These are phyloP conservation scores for Andrena praecox DNA, from an alignment of 2,888 invertebrate species.

Conservation along the genomic window DNA sequence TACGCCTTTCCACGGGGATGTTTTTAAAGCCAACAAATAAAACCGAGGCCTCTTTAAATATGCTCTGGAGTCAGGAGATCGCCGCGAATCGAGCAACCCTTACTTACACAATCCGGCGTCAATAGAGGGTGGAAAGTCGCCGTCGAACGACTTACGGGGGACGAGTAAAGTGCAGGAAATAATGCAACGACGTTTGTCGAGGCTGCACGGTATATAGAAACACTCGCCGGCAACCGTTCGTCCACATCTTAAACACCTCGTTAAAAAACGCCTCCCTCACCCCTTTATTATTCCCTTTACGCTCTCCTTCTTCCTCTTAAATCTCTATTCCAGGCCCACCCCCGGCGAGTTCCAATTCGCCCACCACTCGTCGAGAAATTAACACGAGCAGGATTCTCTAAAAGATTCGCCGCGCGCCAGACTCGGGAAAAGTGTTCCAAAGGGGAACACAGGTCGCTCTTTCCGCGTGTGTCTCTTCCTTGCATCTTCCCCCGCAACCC, in stretches of 20 bases:
- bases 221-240: background rate
- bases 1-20: conserved; percentile 51
- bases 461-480: background rate
- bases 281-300: too few species aligned
- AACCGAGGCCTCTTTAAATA: conserved; percentile 76
- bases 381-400: too few species aligned
- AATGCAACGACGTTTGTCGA: conserved; percentile 18
- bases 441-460: too few species aligned
- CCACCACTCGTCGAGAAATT: too few species aligned
- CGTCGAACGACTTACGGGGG: conserved; percentile 48
- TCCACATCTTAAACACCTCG: background rate
- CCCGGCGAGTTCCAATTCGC: too few species aligned
- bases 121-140: conserved; percentile 54
- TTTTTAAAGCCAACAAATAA: conserved; percentile 72
- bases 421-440: too few species aligned
- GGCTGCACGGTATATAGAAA: background rate
- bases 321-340: too few species aligned
- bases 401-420: too few species aligned
- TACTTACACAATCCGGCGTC: conserved; percentile 52
- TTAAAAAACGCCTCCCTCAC: too few species aligned
- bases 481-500: too few species aligned
- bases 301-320: too few species aligned
- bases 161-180: conserved; percentile 28
- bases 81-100: conserved; percentile 64
- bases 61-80: conserved; percentile 76